Evolutionary conservation across 2,888 invertebrate genomes (phyloP).

Genomic region (Xylota sylvarum): DNA sequence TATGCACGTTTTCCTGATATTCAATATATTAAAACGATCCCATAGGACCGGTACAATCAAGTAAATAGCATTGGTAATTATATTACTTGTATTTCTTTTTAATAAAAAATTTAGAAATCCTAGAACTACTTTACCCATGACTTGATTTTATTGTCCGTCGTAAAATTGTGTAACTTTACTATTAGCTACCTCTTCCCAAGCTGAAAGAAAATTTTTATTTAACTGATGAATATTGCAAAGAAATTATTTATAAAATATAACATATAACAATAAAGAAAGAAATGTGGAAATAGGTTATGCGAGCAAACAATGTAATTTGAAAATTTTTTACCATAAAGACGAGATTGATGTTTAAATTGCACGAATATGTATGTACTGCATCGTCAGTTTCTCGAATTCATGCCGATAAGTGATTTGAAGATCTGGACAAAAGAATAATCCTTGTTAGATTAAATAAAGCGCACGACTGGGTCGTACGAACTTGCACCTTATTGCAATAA

Average conservation of each 20-base stretch:
- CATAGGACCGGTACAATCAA: conserved; percentile 57
- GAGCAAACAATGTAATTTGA: too few species aligned
- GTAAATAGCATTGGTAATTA: conserved; percentile 68
- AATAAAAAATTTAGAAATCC: conserved; percentile 70
- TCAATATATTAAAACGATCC: conserved; percentile 63
- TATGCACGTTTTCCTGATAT: conserved; percentile 58
- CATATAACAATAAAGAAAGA: conserved; percentile 11
- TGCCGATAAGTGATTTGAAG: too few species aligned
- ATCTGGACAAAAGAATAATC: too few species aligned
- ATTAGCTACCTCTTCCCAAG: conserved; percentile 90
- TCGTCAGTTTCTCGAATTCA: too few species aligned
- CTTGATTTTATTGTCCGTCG: conserved; percentile 85
- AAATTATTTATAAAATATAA: conserved; percentile 1
- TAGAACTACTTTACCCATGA: conserved; percentile 67
- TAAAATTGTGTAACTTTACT: conserved; percentile 87
- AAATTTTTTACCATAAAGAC: too few species aligned
- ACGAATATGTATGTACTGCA: too few species aligned
- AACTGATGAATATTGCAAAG: conserved; percentile 1
- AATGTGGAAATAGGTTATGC: too few species aligned
- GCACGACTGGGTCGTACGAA: too few species aligned
- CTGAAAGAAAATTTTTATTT: conserved; percentile 85
- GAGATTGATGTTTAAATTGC: too few species aligned
- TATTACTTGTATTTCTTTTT: conserved; percentile 51
- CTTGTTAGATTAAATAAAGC: too few species aligned
- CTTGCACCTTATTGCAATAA: too few species aligned